phyloP scores from a whole-genome alignment of 2,113 vertebrate genomes.

The Elephas maximus region DNA sequence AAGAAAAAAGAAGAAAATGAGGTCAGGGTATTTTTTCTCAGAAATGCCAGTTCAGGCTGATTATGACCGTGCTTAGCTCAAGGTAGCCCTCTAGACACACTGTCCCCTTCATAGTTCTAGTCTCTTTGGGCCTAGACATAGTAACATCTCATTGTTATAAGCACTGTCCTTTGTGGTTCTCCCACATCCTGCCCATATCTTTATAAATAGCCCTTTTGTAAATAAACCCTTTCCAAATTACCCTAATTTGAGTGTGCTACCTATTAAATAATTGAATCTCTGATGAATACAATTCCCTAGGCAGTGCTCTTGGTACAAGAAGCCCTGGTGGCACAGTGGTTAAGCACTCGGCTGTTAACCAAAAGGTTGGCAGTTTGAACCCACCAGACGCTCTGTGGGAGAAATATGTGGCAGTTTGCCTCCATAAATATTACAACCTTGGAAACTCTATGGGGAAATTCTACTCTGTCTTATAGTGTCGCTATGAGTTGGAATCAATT shows the following conservation, averaged over 20 bases:
- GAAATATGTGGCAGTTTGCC: too few species aligned
- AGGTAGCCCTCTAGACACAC: neutral
- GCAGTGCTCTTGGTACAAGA: neutral
- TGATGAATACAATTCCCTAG: neutral
- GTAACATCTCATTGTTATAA: constrained; percentile 26
- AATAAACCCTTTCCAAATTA: constrained; percentile 8
- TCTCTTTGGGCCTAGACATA: neutral
- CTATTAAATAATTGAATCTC: neutral
- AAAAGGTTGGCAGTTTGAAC: too few species aligned
- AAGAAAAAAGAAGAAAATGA: constrained; percentile 17
- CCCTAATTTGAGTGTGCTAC: neutral
- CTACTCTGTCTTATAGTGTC: neutral
- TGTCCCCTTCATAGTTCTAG: neutral
- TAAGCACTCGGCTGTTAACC: too few species aligned
- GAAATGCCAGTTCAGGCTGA: neutral
- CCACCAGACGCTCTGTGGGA: too few species aligned
- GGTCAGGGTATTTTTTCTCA: neutral
- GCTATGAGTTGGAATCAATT: neutral
- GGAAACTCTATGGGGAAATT: neutral
- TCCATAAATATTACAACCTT: too few species aligned
- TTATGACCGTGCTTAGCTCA: neutral
- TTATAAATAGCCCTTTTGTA: neutral
- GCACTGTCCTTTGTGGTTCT: neutral
- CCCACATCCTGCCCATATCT: neutral
- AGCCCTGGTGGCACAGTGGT: neutral